These are phyloP conservation scores for Muntiacus muntjak DNA, from an alignment of 2,113 vertebrate species.

Conservation along the genomic window DNA sequence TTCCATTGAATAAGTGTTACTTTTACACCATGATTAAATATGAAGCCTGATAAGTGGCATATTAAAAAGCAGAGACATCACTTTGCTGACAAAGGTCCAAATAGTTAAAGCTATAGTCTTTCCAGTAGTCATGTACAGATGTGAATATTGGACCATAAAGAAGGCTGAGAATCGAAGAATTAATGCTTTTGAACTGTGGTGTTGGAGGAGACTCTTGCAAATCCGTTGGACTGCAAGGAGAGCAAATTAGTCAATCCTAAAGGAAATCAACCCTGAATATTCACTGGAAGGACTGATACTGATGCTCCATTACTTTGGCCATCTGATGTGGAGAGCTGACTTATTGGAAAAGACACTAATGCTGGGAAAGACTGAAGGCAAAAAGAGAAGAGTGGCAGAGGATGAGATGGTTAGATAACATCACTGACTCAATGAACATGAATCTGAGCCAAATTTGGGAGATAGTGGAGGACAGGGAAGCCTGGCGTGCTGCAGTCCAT, in stretches of 20 bases:
- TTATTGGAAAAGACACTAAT: background rate
- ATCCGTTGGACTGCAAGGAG: background rate
- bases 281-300: background rate
- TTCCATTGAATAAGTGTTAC: background rate
- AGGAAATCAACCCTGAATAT: background rate
- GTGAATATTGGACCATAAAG: background rate
- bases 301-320: background rate
- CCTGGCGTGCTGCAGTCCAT: background rate
- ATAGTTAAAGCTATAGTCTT: background rate
- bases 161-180: background rate
- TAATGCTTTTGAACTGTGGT: background rate
- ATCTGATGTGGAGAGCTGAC: background rate
- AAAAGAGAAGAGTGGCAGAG: background rate
- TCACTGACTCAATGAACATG: background rate
- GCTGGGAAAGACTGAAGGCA: background rate
- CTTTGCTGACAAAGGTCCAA: background rate
- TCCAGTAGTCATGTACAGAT: background rate
- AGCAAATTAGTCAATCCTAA: background rate
- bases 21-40: background rate
- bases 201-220: background rate
- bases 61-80: background rate
- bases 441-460: background rate
- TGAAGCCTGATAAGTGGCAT: background rate
- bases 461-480: background rate
- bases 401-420: background rate